These are phyloP conservation scores for Alexandromys oeconomus DNA, from an alignment of 2,797 vertebrate species.

Conservation along the genomic window DNA sequence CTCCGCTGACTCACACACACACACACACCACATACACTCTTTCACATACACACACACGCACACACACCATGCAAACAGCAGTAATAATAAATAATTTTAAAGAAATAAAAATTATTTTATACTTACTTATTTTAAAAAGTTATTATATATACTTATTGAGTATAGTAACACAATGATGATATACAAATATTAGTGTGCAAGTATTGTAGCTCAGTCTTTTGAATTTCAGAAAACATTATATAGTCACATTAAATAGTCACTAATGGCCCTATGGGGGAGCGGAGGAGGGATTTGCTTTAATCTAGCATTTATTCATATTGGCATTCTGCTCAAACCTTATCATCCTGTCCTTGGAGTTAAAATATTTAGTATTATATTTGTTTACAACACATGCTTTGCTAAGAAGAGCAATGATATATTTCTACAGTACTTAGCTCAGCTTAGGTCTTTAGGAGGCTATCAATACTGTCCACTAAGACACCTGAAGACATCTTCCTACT, in stretches of 20 bases:
- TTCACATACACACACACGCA: neutral
- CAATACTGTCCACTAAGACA: neutral
- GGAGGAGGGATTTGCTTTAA: neutral
- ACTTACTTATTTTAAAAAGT: neutral
- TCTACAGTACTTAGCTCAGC: neutral
- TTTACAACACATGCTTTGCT: neutral
- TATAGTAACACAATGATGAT: neutral
- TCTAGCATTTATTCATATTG: neutral
- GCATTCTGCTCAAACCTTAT: neutral
- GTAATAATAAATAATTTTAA: neutral
- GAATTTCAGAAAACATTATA: neutral
- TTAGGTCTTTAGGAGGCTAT: neutral
- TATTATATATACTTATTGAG: neutral
- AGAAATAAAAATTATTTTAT: neutral
- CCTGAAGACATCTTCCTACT: neutral
- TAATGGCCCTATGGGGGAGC: neutral
- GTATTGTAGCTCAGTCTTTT: neutral
- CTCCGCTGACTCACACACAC: too few relatives aligned
- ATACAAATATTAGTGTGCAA: neutral
- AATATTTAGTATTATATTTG: neutral
- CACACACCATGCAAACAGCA: neutral
- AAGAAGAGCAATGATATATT: slow-evolving; percentile 4
- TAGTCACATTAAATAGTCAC: neutral
- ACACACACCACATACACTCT: neutral
- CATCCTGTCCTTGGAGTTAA: neutral